Percentiles rank a stretch among this genome's conserved stretches.
Evolutionary conservation across 2,113 vertebrate genomes (phyloP).

Genomic region (Regulus satrapa): DNA sequence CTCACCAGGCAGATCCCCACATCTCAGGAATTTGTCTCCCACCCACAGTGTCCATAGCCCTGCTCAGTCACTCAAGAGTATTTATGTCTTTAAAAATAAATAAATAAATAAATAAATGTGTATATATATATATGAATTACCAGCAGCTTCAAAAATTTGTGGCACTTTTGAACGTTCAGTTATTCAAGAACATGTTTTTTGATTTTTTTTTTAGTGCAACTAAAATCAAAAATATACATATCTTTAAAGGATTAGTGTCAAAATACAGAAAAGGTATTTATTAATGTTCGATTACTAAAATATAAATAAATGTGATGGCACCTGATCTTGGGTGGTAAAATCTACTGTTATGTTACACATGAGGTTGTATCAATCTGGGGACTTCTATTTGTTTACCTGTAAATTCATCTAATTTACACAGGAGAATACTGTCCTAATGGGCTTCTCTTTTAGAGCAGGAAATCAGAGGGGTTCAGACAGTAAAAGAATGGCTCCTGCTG

Average conservation of each 20-base stretch:
- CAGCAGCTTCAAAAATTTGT: background rate
- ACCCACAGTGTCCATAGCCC: background rate
- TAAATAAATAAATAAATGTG: too few species aligned
- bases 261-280: background rate
- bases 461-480: background rate
- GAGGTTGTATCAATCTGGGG: background rate
- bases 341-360: background rate
- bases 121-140: background rate
- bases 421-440: background rate
- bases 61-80: background rate
- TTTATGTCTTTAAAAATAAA: background rate
- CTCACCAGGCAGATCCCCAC: background rate
- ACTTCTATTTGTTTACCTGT: background rate
- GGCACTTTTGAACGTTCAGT: background rate
- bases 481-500: fast-evolving
- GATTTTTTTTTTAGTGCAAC: too few species aligned
- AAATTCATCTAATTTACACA: background rate
- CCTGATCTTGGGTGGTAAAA: background rate
- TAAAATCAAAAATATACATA: background rate
- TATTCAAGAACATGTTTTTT: background rate
- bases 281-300: background rate
- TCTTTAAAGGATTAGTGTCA: background rate
- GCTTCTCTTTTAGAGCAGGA: background rate
- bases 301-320: background rate
- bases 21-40: background rate